phyloP scores from a whole-genome alignment of 2,888 invertebrate genomes.

The Drosophila ustulata region DNA sequence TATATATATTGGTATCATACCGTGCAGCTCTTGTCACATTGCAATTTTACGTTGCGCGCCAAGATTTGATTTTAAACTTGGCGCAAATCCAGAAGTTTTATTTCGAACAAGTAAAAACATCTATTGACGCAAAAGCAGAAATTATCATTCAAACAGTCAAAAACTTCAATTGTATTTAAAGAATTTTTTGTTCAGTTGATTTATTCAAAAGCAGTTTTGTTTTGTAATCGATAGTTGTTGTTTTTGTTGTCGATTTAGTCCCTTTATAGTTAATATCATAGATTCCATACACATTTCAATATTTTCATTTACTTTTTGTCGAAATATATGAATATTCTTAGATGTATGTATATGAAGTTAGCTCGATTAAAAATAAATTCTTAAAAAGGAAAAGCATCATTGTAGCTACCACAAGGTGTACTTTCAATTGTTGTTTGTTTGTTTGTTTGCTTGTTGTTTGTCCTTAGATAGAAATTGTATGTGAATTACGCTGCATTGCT shows the following conservation, averaged over 20 bases:
- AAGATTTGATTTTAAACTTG: not conserved
- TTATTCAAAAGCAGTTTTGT: conserved; percentile 70
- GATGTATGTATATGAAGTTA: conserved; percentile 41
- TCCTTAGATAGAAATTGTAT: conserved; percentile 36
- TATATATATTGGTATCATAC: conserved; percentile 8
- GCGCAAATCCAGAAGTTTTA: not conserved
- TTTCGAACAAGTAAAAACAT: conserved; percentile 1
- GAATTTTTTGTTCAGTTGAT: conserved; percentile 59
- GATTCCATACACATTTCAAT: conserved; percentile 48
- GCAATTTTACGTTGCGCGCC: not conserved
- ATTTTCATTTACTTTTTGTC: conserved; percentile 31
- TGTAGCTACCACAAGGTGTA: conserved; percentile 69
- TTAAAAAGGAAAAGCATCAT: conserved; percentile 76
- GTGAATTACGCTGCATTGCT: conserved; percentile 47
- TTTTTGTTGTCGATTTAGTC: conserved; percentile 55
- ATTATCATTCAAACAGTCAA: not conserved
- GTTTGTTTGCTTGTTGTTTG: conserved; percentile 19
- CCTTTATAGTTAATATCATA: conserved; percentile 67
- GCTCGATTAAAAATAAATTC: conserved; percentile 62
- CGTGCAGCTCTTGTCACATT: conserved; percentile 38
- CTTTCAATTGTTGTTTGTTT: conserved; percentile 31
- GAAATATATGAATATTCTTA: conserved; percentile 44
- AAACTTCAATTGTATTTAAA: conserved; percentile 21
- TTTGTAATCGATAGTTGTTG: conserved; percentile 49
- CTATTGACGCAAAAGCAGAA: not conserved